Conservation (phyloP, 2,113 vertebrate species). For the Rhagologus leucostigma region DNA sequence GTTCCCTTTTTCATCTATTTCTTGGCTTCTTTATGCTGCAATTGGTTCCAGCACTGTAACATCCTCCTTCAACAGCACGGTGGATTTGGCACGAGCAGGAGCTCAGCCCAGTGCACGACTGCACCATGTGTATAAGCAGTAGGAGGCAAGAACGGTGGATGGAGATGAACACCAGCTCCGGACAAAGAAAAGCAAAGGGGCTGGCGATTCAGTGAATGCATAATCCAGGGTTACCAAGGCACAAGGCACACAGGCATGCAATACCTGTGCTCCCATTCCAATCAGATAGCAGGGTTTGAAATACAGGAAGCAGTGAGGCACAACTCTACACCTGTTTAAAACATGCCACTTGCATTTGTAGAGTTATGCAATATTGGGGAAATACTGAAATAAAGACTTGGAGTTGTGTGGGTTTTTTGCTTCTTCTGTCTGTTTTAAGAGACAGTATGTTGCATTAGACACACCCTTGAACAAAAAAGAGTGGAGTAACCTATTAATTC, state of each 20-base stretch:
- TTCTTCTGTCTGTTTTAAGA: not conserved
- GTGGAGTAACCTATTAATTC: not conserved
- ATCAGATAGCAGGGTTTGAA: constrained; percentile 33
- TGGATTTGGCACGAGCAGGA: not conserved
- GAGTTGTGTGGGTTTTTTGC: fast-evolving
- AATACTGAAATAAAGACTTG: not conserved
- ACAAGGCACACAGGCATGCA: not conserved
- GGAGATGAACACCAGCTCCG: not conserved
- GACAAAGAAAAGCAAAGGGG: not conserved
- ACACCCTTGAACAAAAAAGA: not conserved
- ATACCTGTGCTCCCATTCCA: not conserved
- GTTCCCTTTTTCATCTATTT: constrained; percentile 40
- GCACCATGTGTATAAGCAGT: not conserved
- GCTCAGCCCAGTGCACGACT: not conserved
- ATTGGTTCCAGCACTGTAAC: constrained; percentile 5
- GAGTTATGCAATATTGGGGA: not conserved
- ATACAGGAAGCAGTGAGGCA: constrained; percentile 21
- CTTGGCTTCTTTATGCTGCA: constrained; percentile 19
- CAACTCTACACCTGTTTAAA: constrained; percentile 29
- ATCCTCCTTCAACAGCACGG: not conserved
- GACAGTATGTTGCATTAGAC: not conserved
- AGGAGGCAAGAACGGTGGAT: not conserved
- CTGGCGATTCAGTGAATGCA: not conserved
- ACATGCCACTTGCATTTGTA: not conserved
- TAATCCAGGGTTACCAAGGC: not conserved